Conservation (phyloP, 2,113 vertebrate species). For the Nibea coibor region DNA sequence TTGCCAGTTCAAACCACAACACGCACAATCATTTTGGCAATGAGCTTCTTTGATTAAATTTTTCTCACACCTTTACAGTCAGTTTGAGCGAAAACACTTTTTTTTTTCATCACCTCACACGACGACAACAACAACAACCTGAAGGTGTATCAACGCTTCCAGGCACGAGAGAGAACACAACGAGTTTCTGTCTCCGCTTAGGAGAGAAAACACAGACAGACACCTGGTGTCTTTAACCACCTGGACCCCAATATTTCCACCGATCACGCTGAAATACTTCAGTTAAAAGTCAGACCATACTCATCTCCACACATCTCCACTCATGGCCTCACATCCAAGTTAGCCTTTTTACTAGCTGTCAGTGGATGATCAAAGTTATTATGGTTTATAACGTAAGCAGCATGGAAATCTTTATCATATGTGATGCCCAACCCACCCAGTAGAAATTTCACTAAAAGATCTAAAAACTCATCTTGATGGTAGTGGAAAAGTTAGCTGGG, state of each 20-base stretch:
- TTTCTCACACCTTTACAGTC: conserved; percentile 1
- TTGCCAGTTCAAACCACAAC: background rate
- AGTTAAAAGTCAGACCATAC: no score
- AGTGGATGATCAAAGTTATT: no score
- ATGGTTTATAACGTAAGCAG: no score
- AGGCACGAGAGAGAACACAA: background rate
- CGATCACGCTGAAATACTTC: no score
- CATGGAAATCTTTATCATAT: no score
- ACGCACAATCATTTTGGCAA: background rate
- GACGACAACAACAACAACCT: no score
- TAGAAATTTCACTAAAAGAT: no score
- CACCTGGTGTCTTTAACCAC: background rate
- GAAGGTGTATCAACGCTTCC: conserved; percentile 1
- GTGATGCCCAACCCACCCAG: no score
- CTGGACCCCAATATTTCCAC: no score
- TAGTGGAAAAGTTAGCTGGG: no score
- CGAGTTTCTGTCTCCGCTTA: background rate
- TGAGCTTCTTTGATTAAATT: background rate
- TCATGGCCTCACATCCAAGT: background rate
- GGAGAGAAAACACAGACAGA: background rate
- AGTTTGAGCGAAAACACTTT: conserved; percentile 3
- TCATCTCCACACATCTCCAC: background rate
- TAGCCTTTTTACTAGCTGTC: background rate
- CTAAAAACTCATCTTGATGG: no score
- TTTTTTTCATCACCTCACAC: background rate